Evolutionary conservation across 2,797 vertebrate species (phyloP), one percentile per base, ranked within the genome.

Genomic region (Gallinago solitaria): DNA sequence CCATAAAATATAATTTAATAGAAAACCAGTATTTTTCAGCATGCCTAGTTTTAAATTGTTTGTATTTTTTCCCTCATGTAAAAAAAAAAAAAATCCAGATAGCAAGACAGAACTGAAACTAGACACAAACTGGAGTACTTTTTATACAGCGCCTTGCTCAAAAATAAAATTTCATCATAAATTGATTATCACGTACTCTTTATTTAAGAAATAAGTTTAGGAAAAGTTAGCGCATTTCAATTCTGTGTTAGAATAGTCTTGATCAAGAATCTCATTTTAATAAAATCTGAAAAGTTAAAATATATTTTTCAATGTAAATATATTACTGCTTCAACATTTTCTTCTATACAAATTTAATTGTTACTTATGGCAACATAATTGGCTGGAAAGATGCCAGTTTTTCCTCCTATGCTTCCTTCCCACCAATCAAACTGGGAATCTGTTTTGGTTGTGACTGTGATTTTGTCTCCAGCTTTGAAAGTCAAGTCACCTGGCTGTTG

Each of bases 391-490:
- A 99, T 99, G 32, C 99, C 99, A n/a, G 98, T 98, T 47, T 97
- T 97, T 14, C 98, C 99, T 59, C 98, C 96, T 63, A 98, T 89
- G 37, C 87, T 98, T 61, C 99, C 99, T 96, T 99, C 99, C 99
- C 99, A 99, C 99, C 99, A 99, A 95, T 99, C 99, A 57, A 99
- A 99, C 96, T 99, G 98, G 3, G 98, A 99, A 35, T 98, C 98
- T 0, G 99, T 99, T 97, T 98, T 98, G 21, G 98, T 99, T 81
- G 98, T 90, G 64, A 99, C 98, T 7, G 97, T 98, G 97, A 99
- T 99, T 87, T 86, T 98, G 95, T 99, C 99, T 33, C 99, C 99
- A 11, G 97, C 98, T 75, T 95, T 92, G 93, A 99, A 99, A 87
- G 97, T 98, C 97, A 99, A 97, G 96, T 99, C 99, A 6, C 99